Evolutionary conservation across 2,888 invertebrate species (phyloP).

Genomic region (Ernsta delagoae): DNA sequence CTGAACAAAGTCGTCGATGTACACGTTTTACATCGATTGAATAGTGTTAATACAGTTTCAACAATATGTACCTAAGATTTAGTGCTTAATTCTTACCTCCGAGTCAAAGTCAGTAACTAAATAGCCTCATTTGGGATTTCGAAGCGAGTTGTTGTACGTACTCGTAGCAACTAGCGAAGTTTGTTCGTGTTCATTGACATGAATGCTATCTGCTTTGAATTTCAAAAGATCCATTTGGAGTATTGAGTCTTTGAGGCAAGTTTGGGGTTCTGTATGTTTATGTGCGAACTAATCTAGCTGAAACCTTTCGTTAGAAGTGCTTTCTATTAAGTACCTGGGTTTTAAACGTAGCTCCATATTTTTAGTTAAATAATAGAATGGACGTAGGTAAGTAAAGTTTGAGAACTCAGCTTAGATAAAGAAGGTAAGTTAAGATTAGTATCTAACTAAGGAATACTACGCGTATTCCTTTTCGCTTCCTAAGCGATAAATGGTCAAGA

Average conservation of each 20-base stretch:
- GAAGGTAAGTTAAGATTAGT: too few relatives aligned
- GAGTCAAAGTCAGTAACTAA: conserved; percentile 47
- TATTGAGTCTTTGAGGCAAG: conserved; percentile 38
- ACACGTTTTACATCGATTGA: not conserved
- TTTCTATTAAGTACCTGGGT: conserved; percentile 21
- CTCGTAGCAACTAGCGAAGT: conserved; percentile 11
- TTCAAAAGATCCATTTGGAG: conserved; percentile 35
- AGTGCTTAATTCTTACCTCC: conserved; percentile 49
- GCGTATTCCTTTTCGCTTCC: too few relatives aligned
- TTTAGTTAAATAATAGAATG: conserved; percentile 9
- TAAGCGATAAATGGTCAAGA: too few relatives aligned
- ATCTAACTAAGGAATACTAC: too few relatives aligned
- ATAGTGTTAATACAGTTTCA: conserved; percentile 15
- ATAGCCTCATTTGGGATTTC: conserved; percentile 45
- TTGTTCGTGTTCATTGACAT: conserved; percentile 20
- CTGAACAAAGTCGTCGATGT: conserved; percentile 16
- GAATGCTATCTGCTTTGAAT: conserved; percentile 35
- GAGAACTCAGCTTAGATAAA: too few relatives aligned
- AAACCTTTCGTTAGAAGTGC: conserved; percentile 36
- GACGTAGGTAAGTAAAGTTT: not conserved
- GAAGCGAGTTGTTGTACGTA: conserved; percentile 17
- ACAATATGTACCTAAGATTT: conserved; percentile 43
- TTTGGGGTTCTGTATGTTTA: conserved; percentile 32
- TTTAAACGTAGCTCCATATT: conserved; percentile 28
- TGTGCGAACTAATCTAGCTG: conserved; percentile 35